A percentile compares a stretch with the other conserved stretches of the same genome.
Evolutionary conservation across 1,140 invertebrate species (phyloP).

Genomic region (Aplysia californica): DNA sequence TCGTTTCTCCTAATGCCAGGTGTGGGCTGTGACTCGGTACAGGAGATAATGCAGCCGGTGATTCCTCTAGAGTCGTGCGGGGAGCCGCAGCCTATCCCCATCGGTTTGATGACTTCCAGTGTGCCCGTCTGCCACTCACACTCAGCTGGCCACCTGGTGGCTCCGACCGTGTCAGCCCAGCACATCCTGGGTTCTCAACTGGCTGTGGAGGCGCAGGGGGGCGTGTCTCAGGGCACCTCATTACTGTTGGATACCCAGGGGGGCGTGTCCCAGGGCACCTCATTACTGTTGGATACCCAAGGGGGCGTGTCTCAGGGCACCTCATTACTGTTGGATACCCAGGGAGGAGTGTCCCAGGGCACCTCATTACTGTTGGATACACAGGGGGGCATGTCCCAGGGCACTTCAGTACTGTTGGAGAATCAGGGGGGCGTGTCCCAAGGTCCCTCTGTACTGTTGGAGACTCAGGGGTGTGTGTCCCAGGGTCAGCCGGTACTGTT

Average conservation of each 20-base stretch:
- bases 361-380: no score
- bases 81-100: neutral
- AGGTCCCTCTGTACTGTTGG: no score
- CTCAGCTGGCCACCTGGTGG: neutral
- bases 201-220: neutral
- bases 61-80: slow-evolving; percentile 7
- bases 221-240: neutral
- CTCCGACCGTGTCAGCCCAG: neutral
- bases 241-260: slow-evolving; percentile 5
- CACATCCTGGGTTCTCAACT: no score
- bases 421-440: no score
- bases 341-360: neutral
- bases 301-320: neutral
- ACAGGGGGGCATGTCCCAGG: no score
- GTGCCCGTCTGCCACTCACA: neutral
- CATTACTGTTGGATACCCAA: neutral
- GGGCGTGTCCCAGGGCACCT: neutral
- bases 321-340: no score
- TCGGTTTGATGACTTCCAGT: neutral
- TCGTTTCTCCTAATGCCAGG: no score
- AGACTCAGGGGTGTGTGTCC: no score
- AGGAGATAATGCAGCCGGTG: slow-evolving; percentile 22
- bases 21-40: neutral
- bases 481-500: no score
- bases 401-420: no score